Evolutionary conservation across 2,888 invertebrate genomes (phyloP).

Genomic region (Zygaena filipendulae): DNA sequence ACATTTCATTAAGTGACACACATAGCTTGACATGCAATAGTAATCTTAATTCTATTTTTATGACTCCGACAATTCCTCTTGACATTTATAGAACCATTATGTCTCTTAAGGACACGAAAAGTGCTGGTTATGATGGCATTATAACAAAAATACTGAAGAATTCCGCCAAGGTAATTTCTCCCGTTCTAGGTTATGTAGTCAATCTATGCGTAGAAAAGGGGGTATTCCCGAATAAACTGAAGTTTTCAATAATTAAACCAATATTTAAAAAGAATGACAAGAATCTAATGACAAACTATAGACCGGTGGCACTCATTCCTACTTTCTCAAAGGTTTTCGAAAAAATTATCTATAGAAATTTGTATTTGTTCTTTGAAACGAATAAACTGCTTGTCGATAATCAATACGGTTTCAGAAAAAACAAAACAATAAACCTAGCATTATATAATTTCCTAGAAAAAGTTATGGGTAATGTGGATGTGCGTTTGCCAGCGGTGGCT

Average conservation of each 20-base stretch:
- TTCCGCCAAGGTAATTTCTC: not conserved
- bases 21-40: not conserved
- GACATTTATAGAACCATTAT: slow-evolving; percentile 1
- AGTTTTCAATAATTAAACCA: too few relatives aligned
- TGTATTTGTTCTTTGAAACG: too few relatives aligned
- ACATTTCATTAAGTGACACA: too few relatives aligned
- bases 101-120: slow-evolving; percentile 1
- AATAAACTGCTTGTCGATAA: too few relatives aligned
- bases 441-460: slow-evolving; percentile 3
- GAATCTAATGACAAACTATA: too few relatives aligned
- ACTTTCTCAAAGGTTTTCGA: too few relatives aligned
- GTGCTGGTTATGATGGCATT: slow-evolving; percentile 5
- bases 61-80: not conserved
- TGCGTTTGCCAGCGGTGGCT: slow-evolving; percentile 1
- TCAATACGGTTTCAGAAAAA: too few relatives aligned
- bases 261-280: too few relatives aligned
- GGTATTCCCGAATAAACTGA: slow-evolving; percentile 1
- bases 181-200: slow-evolving; percentile 1
- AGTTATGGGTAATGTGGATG: slow-evolving; percentile 2
- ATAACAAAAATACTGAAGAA: slow-evolving; percentile 3
- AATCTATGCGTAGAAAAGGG: slow-evolving; percentile 2
- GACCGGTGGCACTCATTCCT: too few relatives aligned
- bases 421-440: slow-evolving; percentile 4
- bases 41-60: slow-evolving; percentile 3
- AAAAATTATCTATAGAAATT: too few relatives aligned